Evolutionary conservation across 2,888 invertebrate species (phyloP).

Genomic region (Spialia ferax): DNA sequence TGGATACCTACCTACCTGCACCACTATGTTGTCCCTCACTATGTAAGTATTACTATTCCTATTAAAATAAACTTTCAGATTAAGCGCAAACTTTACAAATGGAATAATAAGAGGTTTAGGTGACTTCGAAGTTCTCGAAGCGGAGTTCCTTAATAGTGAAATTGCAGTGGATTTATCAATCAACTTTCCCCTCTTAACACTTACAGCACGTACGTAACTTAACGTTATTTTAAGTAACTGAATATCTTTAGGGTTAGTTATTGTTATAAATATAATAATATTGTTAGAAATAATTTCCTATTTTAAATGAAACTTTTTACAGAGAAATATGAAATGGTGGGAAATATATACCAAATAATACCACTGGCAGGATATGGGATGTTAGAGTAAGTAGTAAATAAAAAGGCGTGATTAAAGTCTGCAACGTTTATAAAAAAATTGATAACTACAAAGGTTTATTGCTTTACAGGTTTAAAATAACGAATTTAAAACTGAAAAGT

Average conservation of each 20-base stretch:
- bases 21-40: no score
- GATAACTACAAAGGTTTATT: not conserved
- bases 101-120: constrained; percentile 51
- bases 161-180: constrained; percentile 51
- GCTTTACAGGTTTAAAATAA: constrained; percentile 57
- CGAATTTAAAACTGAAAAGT: constrained; percentile 54
- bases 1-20: no score
- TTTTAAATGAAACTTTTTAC: constrained; percentile 44
- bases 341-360: constrained; percentile 55
- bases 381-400: constrained; percentile 56
- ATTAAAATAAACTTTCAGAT: constrained; percentile 5
- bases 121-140: constrained; percentile 50
- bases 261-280: no score
- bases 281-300: no score
- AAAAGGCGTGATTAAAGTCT: not conserved
- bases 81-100: constrained; percentile 47
- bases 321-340: constrained; percentile 64
- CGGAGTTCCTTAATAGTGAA: constrained; percentile 50
- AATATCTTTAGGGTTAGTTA: no score
- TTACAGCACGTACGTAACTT: constrained; percentile 41
- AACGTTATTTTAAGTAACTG: no score
- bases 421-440: no score
- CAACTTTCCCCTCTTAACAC: constrained; percentile 50
- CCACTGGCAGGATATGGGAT: constrained; percentile 60
- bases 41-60: no score